Base-by-base conservation (phyloP, 2,113 vertebrate species). In the Callopanchax toddi region DNA sequence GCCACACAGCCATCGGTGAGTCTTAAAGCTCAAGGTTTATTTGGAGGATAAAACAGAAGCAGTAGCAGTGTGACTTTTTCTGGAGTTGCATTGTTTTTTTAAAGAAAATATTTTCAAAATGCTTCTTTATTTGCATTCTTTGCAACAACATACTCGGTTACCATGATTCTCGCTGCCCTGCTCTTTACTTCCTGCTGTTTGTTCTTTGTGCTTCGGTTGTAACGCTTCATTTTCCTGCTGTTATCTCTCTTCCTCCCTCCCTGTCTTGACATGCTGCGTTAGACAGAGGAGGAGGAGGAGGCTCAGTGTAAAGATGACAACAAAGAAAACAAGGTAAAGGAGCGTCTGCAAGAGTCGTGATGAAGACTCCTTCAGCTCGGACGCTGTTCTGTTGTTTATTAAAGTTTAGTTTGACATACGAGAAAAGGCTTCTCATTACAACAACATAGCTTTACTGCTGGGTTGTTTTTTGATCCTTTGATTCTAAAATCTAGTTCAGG, bases 241-340 rank as follows among this genome's bases (percentile, higher is more conserved):
- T n/a, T 29, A 4, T 66, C 60, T 43, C 58, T 11, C 34, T 25
- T 21, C 23, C 45, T 63, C 25, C 18, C 44, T 54, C 75, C 10
- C 49, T 52, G 61, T 39, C 57, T 62, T 57, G 60, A 36, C 81
- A 81, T 51, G 83, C 81, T 76, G 67, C 78, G 32, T 82, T 89
- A 93, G 91, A 89, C 91, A 84, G 87, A 81, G 21, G 93, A 94
- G 76, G 92, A 93, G 81, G 92, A 93, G 81, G 92, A 93, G 78
- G 71, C 84, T 56, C 92, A 87, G 13, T 67, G 65, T 86, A 90
- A 85, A 75, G 93, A 94, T 56, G 86, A 86, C 85, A 91, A 90
- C 87, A 94, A 93, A 83, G 92, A 94, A 86, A 91, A 90, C 69
- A 81, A 91, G 87, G 89, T 89, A 89, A 89, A 80, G 37, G 37